Evolutionary conservation across 2,797 vertebrate genomes (phyloP), one percentile per base, ranked within the genome.

Genomic region (Geotrypetes seraphini): DNA sequence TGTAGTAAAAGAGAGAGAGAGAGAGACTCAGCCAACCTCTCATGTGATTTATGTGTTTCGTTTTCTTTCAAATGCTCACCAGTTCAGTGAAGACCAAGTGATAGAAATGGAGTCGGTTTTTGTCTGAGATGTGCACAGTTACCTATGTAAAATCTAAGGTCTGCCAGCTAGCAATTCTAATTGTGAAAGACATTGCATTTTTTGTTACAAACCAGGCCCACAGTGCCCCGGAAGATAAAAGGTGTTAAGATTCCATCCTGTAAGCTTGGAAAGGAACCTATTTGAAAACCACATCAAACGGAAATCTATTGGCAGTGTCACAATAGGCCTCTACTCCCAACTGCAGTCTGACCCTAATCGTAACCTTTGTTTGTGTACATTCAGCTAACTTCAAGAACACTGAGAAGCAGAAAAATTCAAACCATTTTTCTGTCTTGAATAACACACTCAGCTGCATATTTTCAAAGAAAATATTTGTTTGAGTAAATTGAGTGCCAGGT

Each of bases 231-330:
- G 27, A 53, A 51, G 26, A 44, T 38, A 39, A 47, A 67, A 53
- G 31, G 46, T 53, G 32, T 50, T 48, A 49, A 44, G 16, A 40
- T 47, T 50, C 24, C 37, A 40, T 21, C 21, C 34, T 31, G 33
- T 10, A 3, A 45, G 44, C 59, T 50, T 51, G 28, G 46, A 50
- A 49, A 47, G 12, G 31, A 52, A 43, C 37, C 13, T 34, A 12
- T 37, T 55, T 41, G n/a, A n/a, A 53, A 38, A 50, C 29, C 19
- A 37, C 31, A 46, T 61, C 42, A 65, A 55, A 57, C 52, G 46
- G 51, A 53, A 52, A 52, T 7, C 30, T 39, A 3, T 17, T 55
- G 48, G 35, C 54, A 45, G 46, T 45, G 41, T 23, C 25, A 58
- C 54, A 57, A 23, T 47, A 47, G 25, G 7, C 54, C 47, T 31